Base-by-base conservation (phyloP, 30 jellyfish, hydroid and myxozoan species). In the Cassiopea andromeda region DNA sequence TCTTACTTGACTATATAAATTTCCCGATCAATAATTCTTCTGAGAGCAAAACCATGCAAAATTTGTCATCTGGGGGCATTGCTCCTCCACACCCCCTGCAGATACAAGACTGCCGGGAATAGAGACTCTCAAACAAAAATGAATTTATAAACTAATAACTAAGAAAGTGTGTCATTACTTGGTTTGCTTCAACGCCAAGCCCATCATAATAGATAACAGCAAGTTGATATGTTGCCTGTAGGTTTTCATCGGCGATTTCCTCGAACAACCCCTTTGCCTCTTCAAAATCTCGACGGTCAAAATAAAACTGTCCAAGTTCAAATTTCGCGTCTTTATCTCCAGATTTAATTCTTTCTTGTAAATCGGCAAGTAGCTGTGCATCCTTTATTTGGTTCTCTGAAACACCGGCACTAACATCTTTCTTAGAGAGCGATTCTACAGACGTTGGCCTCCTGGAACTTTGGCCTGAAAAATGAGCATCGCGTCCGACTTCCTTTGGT, bases 161-260 rank as follows among this genome's bases (percentile, higher is more conserved):
- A 10, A 70, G 69, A 46, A 85, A 6, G 27, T 58, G 27, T 1
- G 49, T 68, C 66, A 93, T 85, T 87, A 95, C 99, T 73, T 73
- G 77, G 18, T 91, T 85, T 60, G 86, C 44, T 7, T 78, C 84
- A 6, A 90, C 87, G 17, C 99, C 99, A 14, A 95, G 78, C 12
- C 99, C 99, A 83, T 95, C 97, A 54, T 73, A 95, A 61, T 83
- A 81, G 98, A 95, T 95, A 60, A 91, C 97, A 5, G 99, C 99
- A 46, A 95, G 80, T 61, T 95, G 97, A 72, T 95, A 95, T 44
- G 76, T 82, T 49, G 99, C 99, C 59, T 69, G 92, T 78, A 77
- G 44, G 50, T 96, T 87, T 16, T 57, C 85, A 12, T 76, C 83
- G 72, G 47, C 76, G 54, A 90, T 67, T 45, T 81, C 84, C 60